These are phyloP conservation scores for Tubulanus polymorphus DNA, from an alignment of 2,888 invertebrate species.

Conservation along the genomic window DNA sequence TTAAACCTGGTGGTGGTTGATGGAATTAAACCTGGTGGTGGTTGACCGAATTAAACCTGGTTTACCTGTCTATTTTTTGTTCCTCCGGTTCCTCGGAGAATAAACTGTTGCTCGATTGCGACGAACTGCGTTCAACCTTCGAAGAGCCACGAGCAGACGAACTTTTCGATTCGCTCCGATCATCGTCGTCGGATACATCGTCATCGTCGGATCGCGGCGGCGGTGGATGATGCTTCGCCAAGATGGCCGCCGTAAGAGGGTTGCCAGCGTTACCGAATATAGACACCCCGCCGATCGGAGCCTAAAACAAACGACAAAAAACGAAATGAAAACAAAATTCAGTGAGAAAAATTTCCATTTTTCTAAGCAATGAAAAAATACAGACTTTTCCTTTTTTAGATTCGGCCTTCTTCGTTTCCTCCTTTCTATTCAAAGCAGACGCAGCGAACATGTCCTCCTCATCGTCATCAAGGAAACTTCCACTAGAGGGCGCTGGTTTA, in stretches of 20 bases:
- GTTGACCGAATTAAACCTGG: neutral
- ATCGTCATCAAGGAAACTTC: constrained; percentile 25
- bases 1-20: too few species aligned
- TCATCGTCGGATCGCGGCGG: constrained; percentile 27
- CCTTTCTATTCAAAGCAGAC: neutral
- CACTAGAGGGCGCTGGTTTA: too few species aligned
- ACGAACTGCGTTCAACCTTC: constrained; percentile 14
- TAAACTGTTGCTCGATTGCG: constrained; percentile 26
- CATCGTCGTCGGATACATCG: constrained; percentile 22
- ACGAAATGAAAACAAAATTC: too few species aligned
- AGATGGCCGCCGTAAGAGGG: constrained; percentile 36
- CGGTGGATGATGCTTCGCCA: constrained; percentile 19
- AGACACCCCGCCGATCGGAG: constrained; percentile 46
- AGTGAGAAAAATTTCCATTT: too few species aligned
- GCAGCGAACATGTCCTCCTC: constrained; percentile 20
- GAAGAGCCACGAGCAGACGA: neutral
- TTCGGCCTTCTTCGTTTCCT: neutral
- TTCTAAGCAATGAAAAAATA: too few species aligned
- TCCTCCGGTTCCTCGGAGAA: constrained; percentile 35
- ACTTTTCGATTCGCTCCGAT: neutral
- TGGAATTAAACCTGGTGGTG: too few species aligned
- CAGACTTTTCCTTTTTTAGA: neutral
- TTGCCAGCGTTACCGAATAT: constrained; percentile 45
- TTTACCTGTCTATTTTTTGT: constrained; percentile 28
- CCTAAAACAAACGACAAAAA: constrained; percentile 23